These are phyloP conservation scores for Adelges cooleyi DNA, from an alignment of 1,140 invertebrate genomes.

Conservation along the genomic window DNA sequence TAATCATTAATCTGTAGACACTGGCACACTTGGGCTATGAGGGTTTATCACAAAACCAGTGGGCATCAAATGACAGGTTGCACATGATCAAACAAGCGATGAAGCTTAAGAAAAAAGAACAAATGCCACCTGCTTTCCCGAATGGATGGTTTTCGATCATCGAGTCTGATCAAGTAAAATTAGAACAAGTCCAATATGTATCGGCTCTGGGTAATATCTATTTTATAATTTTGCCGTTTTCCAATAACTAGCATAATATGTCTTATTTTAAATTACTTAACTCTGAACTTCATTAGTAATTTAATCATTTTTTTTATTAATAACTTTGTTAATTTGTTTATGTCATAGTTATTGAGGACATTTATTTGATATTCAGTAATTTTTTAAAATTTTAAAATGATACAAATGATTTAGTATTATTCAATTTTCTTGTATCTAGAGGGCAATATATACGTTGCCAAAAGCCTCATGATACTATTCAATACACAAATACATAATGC, in stretches of 20 bases:
- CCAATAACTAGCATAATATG: too few species aligned
- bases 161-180: slow-evolving; percentile 53
- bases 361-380: too few species aligned
- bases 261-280: too few species aligned
- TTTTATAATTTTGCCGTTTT: not conserved
- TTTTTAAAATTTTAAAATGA: too few species aligned
- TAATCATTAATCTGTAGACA: slow-evolving; percentile 32
- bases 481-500: too few species aligned
- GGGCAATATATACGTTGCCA: too few species aligned
- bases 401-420: too few species aligned
- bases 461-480: too few species aligned
- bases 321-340: too few species aligned
- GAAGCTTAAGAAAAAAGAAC: slow-evolving; percentile 41
- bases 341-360: not conserved
- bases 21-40: slow-evolving; percentile 43
- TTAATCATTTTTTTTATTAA: too few species aligned
- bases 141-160: slow-evolving; percentile 79
- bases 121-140: slow-evolving; percentile 69
- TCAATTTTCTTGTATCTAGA: too few species aligned
- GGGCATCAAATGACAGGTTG: slow-evolving; percentile 10
- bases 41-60: slow-evolving; percentile 29
- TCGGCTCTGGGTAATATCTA: slow-evolving; percentile 49
- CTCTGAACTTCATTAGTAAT: too few species aligned
- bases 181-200: slow-evolving; percentile 50
- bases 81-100: slow-evolving; percentile 31